A percentile compares a stretch with the other conserved stretches of the same genome.
phyloP scores from a whole-genome alignment of 2,797 vertebrate species.

The Serranus cabrilla region DNA sequence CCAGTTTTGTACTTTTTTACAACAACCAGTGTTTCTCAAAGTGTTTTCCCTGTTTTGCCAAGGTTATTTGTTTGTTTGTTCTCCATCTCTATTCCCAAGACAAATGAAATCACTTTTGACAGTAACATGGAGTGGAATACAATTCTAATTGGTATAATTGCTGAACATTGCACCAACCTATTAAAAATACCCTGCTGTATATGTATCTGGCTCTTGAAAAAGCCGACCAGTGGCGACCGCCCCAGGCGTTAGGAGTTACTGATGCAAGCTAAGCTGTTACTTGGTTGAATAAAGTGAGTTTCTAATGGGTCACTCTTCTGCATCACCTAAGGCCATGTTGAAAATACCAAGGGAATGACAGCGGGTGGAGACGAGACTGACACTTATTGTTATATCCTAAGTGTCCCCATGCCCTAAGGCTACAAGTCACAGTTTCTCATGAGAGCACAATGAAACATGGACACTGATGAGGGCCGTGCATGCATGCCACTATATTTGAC shows the following conservation, averaged over 20 bases:
- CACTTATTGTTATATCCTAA: constrained; percentile 67
- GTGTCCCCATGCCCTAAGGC: constrained; percentile 60
- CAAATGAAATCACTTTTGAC: constrained; percentile 33
- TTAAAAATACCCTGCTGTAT: constrained; percentile 22
- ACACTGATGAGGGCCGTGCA: constrained; percentile 44
- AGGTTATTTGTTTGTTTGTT: no score
- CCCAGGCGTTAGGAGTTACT: constrained; percentile 47
- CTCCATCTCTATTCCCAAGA: background rate
- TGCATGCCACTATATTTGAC: constrained; percentile 44
- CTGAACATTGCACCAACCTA: background rate
- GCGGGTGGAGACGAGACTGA: constrained; percentile 54
- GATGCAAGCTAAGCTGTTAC: constrained; percentile 70
- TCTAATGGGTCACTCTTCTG: constrained; percentile 75
- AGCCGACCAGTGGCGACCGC: constrained; percentile 47
- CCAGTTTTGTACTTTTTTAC: no score
- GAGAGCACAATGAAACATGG: constrained; percentile 49
- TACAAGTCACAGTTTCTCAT: constrained; percentile 47
- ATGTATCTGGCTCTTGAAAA: constrained; percentile 35
- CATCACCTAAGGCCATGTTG: constrained; percentile 70
- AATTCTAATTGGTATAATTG: constrained; percentile 35
- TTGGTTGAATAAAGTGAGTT: constrained; percentile 70
- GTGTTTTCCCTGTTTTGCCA: no score
- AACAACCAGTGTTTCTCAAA: no score
- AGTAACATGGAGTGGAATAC: constrained; percentile 20
- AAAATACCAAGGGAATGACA: constrained; percentile 62